Percentiles rank a stretch among this genome's conserved stretches.
These are phyloP conservation scores for Tenebrosternarchus preto DNA, from an alignment of 2,113 vertebrate genomes.

Conservation along the genomic window DNA sequence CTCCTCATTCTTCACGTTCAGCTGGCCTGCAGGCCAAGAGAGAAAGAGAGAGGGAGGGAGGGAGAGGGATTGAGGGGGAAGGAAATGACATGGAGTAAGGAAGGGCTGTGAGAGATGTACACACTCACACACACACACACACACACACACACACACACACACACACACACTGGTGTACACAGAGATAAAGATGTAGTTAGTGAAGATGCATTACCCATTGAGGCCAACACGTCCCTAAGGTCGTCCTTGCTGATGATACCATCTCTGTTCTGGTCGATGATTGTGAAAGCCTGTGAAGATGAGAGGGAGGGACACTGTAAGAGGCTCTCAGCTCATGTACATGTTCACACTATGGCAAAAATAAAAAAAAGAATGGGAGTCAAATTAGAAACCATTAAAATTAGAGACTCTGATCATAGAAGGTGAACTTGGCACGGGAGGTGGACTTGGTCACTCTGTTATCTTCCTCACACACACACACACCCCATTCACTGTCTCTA, in stretches of 20 bases:
- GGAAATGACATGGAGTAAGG: background rate
- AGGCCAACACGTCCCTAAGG: constrained; percentile 85
- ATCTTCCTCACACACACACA: constrained; percentile 33
- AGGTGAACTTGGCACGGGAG: no score
- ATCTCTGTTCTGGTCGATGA: constrained; percentile 91
- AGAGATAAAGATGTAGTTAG: background rate
- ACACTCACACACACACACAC: no score
- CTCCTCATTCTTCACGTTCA: constrained; percentile 87
- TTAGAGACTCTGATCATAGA: background rate
- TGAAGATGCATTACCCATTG: constrained; percentile 75
- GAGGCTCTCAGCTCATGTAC: no score
- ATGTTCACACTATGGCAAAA: no score
- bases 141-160: no score
- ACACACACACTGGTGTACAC: no score
- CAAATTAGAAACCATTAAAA: background rate
- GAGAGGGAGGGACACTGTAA: background rate
- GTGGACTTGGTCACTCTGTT: no score
- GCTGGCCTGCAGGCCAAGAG: constrained; percentile 70
- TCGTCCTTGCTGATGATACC: constrained; percentile 93
- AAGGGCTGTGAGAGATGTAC: no score
- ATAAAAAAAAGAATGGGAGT: no score
- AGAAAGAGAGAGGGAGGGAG: background rate
- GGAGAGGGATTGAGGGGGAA: background rate
- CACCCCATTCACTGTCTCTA: constrained; percentile 49
- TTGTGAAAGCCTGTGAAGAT: constrained; percentile 83